Base-by-base conservation (phyloP, 2,113 vertebrate species). In the Hyperoodon ampullatus region DNA sequence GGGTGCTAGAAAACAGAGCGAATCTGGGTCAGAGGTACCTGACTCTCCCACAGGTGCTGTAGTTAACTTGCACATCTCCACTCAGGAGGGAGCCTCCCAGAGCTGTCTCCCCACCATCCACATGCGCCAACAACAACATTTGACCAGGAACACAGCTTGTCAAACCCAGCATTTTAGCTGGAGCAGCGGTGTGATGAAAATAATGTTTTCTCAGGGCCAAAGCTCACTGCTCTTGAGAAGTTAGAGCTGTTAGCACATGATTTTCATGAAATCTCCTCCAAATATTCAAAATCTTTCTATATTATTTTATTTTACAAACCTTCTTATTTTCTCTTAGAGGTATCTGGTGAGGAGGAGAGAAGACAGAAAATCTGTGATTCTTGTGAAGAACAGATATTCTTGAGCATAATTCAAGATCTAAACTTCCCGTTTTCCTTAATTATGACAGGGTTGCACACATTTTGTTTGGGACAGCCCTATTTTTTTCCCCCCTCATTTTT, bases 81-180 rank as follows among this genome's bases (percentile, higher is more conserved):
- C 93, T 97, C 90, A 12, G 91, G 98, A 97, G 65, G 97, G 30
- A 97, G 28, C 61, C 97, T 98, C 98, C 95, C 94, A 8, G 90
- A 93, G 96, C 93, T 77, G 96, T 98, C 95, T 97, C 97, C 96
- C 88, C 60, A 35, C 80, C 65, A n/a, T 6, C 39, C 4, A 9
- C 30, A 0, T 28, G 95, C 97, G 98, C 98, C 98, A 98, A 98
- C 98, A 98, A 98, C 90, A 98, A 98, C 98, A 98, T 98, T 98
- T 98, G 97, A 98, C 96, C 96, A 95, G 96, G 96, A 97, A 78
- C 97, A 95, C 96, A 98, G 98, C 98, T 98, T 98, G 98, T 99
- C 98, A 98, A 98, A 98, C 96, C 14, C 55, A 98, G 98, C 95
- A 84, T 97, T 98, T 97, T 90, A 96, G 94, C 96, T 95, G 28